These are phyloP conservation scores for Leptopilina myrica DNA, from an alignment of 2,888 invertebrate species.

Conservation along the genomic window DNA sequence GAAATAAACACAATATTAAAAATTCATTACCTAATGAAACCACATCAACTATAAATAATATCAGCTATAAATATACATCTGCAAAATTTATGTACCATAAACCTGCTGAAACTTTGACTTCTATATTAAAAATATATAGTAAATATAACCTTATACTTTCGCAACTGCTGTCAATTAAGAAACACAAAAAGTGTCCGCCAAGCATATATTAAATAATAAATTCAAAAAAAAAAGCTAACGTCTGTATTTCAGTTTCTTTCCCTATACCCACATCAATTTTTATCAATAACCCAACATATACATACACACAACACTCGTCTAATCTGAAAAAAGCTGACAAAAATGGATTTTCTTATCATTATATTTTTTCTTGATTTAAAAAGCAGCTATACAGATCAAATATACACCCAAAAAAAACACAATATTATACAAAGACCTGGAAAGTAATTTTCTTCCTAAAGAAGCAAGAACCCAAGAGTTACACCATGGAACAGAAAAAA, in stretches of 20 bases:
- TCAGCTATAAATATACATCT: too few species aligned
- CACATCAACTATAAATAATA: too few species aligned
- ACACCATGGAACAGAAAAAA: too few species aligned
- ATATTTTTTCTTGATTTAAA: background rate
- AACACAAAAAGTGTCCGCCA: slow-evolving; percentile 1
- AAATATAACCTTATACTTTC: background rate
- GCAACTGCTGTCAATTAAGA: background rate
- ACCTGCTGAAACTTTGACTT: too few species aligned
- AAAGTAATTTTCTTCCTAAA: too few species aligned
- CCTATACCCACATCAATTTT: background rate
- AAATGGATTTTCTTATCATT: slow-evolving; percentile 1
- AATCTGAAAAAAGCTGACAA: slow-evolving; percentile 1
- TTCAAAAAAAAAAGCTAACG: background rate
- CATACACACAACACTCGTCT: slow-evolving; percentile 3
- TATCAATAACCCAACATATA: background rate
- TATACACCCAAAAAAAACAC: background rate
- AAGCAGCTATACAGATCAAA: background rate
- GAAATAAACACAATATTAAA: too few species aligned
- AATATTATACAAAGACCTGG: background rate
- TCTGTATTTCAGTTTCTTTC: background rate
- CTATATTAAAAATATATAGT: background rate
- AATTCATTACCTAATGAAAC: too few species aligned
- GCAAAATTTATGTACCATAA: too few species aligned
- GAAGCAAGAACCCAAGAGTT: too few species aligned
- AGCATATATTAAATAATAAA: background rate